A percentile compares a stretch with the other conserved stretches of the same genome.
Conservation (phyloP, 2,797 vertebrate genomes). For the Sardinella longiceps region DNA sequence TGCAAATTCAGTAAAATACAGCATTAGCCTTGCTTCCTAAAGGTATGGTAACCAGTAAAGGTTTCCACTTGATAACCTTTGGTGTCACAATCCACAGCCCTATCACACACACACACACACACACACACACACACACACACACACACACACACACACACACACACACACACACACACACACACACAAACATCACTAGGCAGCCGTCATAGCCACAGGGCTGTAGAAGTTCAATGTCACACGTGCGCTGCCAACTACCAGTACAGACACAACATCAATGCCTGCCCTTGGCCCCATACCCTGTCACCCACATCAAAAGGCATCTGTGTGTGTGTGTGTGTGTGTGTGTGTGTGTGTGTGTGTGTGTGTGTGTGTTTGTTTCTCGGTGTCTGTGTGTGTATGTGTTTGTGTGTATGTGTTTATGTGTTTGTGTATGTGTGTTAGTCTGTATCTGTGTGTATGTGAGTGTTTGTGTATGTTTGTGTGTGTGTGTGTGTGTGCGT, state of each 20-base stretch:
- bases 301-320: background rate
- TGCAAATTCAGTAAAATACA: too few species aligned
- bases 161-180: background rate
- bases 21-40: too few species aligned
- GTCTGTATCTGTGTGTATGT: too few species aligned
- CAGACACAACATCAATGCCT: background rate
- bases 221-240: background rate
- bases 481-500: constrained; percentile 21
- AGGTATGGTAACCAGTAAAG: background rate
- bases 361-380: too few species aligned
- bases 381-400: background rate
- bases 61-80: background rate
- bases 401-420: constrained; percentile 27
- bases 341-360: constrained; percentile 24
- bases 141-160: background rate
- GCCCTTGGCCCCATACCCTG: background rate
- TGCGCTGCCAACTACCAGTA: background rate
- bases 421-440: background rate
- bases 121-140: constrained; percentile 5
- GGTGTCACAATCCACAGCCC: too few species aligned
- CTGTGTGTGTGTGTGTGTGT: constrained; percentile 14
- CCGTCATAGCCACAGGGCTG: background rate
- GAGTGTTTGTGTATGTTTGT: constrained; percentile 16
- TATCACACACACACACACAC: background rate
- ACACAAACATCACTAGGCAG: too few species aligned